Conservation (phyloP, 2,113 vertebrate species). For the human region GRCh38 chr16:70127001-70127500, state of each 20-base stretch:
- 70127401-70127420: background rate
- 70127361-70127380: constrained; percentile 92
- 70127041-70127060: background rate
- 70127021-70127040: background rate
- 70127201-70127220: background rate
- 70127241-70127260: constrained; percentile 79
- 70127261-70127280: constrained; percentile 95
- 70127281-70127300: constrained; percentile 95
- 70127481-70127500: background rate
- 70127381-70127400: constrained; percentile 93
- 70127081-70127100: background rate
- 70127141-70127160: background rate
- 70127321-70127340: constrained; percentile 96
- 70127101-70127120: background rate
- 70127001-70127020: background rate
- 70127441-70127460: background rate
- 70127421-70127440: background rate
- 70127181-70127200: background rate
- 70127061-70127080: background rate
- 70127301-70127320: constrained; percentile 90
- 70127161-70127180: background rate
- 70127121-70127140: background rate
- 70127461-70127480: background rate
- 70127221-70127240: background rate
- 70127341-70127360: constrained; percentile 95